These are phyloP conservation scores for Tenrec ecaudatus DNA, from an alignment of 2,113 vertebrate species.

Conservation along the genomic window DNA sequence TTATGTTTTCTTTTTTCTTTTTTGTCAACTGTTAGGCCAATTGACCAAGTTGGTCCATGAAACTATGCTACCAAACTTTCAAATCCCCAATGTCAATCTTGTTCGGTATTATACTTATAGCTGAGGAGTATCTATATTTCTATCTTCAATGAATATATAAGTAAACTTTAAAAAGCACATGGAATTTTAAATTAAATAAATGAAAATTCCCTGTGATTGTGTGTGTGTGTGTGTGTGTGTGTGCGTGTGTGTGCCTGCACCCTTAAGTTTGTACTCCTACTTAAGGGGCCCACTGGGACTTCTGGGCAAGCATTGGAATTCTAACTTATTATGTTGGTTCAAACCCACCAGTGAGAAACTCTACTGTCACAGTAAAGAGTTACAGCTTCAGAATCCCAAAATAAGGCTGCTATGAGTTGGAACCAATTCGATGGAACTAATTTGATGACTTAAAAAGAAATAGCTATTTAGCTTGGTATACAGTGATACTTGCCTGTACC, in stretches of 20 bases:
- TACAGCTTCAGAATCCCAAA: background rate
- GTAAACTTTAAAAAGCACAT: too few species aligned
- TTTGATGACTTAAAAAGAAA: too few species aligned
- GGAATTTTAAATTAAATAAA: too few species aligned
- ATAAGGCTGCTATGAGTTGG: background rate
- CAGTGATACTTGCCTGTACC: too few species aligned
- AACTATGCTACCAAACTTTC: background rate
- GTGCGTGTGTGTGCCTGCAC: background rate
- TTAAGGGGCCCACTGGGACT: too few species aligned
- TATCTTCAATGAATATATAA: background rate
- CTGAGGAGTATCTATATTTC: background rate
- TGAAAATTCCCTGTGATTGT: too few species aligned
- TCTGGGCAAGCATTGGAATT: too few species aligned
- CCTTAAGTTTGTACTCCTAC: background rate
- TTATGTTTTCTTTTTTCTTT: too few species aligned
- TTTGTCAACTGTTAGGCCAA: background rate
- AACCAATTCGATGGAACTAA: background rate
- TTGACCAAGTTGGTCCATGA: background rate
- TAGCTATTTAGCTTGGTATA: too few species aligned
- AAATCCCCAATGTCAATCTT: background rate
- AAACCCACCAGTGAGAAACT: background rate
- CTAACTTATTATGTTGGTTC: too few species aligned
- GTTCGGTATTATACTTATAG: background rate
- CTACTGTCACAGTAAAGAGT: background rate
- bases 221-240: background rate